Percentiles rank a stretch among this genome's conserved stretches.
Evolutionary conservation across 2,113 vertebrate species (phyloP).

Genomic region (Megaceryle torquata): DNA sequence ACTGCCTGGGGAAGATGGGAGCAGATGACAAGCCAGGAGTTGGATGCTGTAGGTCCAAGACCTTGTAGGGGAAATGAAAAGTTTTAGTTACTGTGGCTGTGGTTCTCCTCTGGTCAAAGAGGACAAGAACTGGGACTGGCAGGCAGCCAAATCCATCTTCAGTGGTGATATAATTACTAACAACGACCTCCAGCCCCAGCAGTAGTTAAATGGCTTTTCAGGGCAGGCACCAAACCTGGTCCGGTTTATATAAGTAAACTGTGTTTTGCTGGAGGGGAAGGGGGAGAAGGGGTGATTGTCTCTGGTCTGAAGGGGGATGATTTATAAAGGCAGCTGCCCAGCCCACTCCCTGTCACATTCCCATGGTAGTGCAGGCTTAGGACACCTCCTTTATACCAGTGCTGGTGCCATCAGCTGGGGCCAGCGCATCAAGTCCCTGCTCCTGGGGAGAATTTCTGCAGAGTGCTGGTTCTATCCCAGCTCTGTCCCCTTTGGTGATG

Average conservation of each 20-base stretch:
- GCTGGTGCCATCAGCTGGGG: rapidly evolving
- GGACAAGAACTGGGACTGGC: conserved; percentile 46
- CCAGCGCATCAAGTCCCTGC: background rate
- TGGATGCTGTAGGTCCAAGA: background rate
- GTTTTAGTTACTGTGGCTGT: conserved; percentile 22
- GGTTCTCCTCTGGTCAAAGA: conserved; percentile 34
- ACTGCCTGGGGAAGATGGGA: background rate
- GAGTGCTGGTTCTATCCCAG: background rate
- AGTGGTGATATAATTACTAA: conserved; percentile 58
- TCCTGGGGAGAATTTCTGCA: background rate
- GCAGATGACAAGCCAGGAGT: background rate
- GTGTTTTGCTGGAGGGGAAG: background rate
- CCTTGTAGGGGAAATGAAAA: background rate
- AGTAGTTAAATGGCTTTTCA: conserved; percentile 43
- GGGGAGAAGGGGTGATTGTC: background rate
- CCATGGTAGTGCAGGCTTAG: background rate
- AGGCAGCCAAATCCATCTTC: conserved; percentile 58
- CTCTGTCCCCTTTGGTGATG: background rate
- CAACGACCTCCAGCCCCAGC: conserved; percentile 49
- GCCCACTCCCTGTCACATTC: rapidly evolving
- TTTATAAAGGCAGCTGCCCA: background rate
- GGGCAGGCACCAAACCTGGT: background rate
- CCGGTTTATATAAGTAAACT: conserved; percentile 19
- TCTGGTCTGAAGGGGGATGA: background rate
- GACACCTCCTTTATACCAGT: background rate